Base-by-base conservation (phyloP, 1,140 invertebrate genomes). In the Aphelenchoides fujianensis region DNA sequence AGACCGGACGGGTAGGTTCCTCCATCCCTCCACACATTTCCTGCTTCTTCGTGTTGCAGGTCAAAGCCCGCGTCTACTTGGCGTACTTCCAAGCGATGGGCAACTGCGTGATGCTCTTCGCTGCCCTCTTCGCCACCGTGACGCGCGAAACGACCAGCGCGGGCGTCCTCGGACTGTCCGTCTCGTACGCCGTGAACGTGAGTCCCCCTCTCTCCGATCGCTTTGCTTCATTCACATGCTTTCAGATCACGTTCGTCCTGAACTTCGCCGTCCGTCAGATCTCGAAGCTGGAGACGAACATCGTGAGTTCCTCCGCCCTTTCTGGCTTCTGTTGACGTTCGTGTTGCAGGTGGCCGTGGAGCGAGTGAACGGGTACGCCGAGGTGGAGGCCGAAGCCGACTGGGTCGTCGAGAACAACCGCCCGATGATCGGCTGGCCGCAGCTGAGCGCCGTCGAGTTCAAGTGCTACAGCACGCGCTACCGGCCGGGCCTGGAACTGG, bases 261-360 rank as follows among this genome's bases (percentile, higher is more conserved):
- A 97, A 96, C 85, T 96, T 93, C 93, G 86, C 97, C 71, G 94
- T 98, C 3, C 88, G 94, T 71, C 96, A 97, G 93, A 93, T 92
- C 0, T 93, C 92, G 2, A 94, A 97, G 79, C 90, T 98, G 32
- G 95, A 98, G 87, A 48, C 72, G 3, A 71, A 97, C 83, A 96
- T 97, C n/a, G n/a, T n/a, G n/a, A n/a, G n/a, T n/a, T n/a, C n/a
- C n/a, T n/a, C n/a, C n/a, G n/a, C n/a, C n/a, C n/a, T n/a, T n/a
- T n/a, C n/a, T n/a, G n/a, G n/a, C n/a, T n/a, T n/a, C n/a, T n/a
- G n/a, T n/a, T n/a, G n/a, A n/a, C n/a, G n/a, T n/a, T n/a, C n/a
- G n/a, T n/a, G n/a, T n/a, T n/a, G n/a, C n/a, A n/a, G 73, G 95
- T 98, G 0, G 92, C 94, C 12, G 94, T 98, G 1, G 95, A 98